Evolutionary conservation across 2,797 vertebrate species (phyloP), one percentile per base, ranked within the genome.

Genomic region (Cichlasoma orientale): DNA sequence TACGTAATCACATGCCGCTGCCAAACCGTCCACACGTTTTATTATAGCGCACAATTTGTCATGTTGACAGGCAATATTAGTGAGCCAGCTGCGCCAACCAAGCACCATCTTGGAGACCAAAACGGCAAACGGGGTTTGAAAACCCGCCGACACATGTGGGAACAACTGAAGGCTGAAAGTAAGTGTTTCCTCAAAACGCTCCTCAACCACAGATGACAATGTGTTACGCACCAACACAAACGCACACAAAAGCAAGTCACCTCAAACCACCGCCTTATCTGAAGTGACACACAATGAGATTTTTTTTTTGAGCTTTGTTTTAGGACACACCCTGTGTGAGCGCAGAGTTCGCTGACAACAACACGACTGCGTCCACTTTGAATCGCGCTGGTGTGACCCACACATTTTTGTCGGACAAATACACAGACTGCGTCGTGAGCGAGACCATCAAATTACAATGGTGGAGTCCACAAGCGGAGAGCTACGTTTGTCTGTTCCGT

Each of bases 341-440:
- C 38, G 6, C 27, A 59, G 57, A 78, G 77, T 84, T 74, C 74
- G 71, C 76, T 55, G 73, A 87, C 72, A 66, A 36, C 7, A 73
- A 74, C 79, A 55, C 18, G 72, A 52, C 31, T 31, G 38, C 77
- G 73, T 87, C 82, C 58, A 52, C 82, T 80, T 27, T 78, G 69
- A 50, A 50, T 50, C 19, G 27, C 9, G 10, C 61, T 29, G 18
- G 73, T 72, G 78, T 70, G 79, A 90, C 86, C 80, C 73, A 72
- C 78, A 38, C 83, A 27, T 72, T 78, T 78, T 55, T 53, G 76
- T 63, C 77, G 82, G 75, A 83, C 3, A 52, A 74, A 82, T 21
- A 80, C 76, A 80, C 4, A 89, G 88, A 82, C 83, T 71, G 74
- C 86, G 88, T 91, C 88, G 88, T 78, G 88, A 89, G 78, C 7